These are phyloP conservation scores for Spondyliosoma cantharus DNA, from an alignment of 2,797 vertebrate genomes.

Conservation along the genomic window DNA sequence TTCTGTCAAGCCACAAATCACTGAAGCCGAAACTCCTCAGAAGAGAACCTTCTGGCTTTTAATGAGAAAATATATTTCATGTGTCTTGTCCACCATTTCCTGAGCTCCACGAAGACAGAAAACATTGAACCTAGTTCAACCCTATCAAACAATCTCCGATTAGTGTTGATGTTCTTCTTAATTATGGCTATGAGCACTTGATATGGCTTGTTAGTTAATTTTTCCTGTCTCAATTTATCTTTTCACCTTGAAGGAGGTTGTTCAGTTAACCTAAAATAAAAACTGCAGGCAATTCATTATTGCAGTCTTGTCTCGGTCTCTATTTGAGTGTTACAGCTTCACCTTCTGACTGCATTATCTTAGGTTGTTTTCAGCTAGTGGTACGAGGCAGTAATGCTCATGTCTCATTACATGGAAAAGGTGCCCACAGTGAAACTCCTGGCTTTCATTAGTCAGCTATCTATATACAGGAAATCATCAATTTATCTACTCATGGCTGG, in stretches of 20 bases:
- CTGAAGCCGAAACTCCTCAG: background rate
- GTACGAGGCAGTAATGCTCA: background rate
- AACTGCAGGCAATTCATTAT: background rate
- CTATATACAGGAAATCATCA: background rate
- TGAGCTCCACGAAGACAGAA: conserved; percentile 5
- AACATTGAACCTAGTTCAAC: conserved; percentile 3
- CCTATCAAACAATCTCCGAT: conserved; percentile 28
- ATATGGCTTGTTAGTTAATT: conserved; percentile 15
- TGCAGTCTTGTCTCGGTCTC: conserved; percentile 4
- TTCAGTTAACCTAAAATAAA: conserved; percentile 5
- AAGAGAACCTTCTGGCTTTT: conserved; percentile 11
- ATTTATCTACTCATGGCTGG: background rate
- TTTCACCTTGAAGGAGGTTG: conserved; percentile 31
- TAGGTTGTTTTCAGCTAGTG: conserved; percentile 1
- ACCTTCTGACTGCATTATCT: background rate
- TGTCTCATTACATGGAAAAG: background rate
- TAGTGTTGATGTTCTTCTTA: conserved; percentile 26
- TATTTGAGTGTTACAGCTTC: conserved; percentile 1
- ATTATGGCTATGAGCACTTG: conserved; percentile 29
- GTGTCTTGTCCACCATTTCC: conserved; percentile 11
- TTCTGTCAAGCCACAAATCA: conserved; percentile 35
- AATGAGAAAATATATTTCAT: conserved; percentile 2
- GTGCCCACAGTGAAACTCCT: background rate
- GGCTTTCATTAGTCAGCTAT: background rate
- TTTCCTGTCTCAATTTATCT: conserved; percentile 4